Conservation (phyloP, 2,888 invertebrate genomes). For the Aelia acuminata region DNA sequence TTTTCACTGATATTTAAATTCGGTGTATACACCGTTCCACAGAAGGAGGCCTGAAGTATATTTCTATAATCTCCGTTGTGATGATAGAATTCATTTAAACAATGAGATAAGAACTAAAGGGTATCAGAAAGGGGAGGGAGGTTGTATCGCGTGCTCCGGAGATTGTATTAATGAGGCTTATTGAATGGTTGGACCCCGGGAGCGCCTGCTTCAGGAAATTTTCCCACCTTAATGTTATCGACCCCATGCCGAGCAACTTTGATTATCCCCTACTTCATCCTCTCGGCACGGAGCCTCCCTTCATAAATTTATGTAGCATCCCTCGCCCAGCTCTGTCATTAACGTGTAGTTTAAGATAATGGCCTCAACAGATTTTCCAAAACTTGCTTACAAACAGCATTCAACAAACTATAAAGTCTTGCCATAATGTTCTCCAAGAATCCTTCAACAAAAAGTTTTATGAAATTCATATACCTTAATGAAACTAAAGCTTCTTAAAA, state of each 20-base stretch:
- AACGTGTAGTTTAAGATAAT: neutral
- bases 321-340: neutral
- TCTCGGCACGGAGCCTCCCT: neutral
- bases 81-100: neutral
- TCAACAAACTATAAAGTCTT: too few species aligned
- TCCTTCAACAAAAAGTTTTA: too few species aligned
- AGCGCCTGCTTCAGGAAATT: neutral
- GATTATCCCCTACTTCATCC: neutral
- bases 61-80: too few species aligned
- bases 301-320: neutral
- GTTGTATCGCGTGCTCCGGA: neutral
- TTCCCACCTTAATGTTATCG: conserved; percentile 34
- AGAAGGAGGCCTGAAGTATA: too few species aligned
- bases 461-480: too few species aligned
- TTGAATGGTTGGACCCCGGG: neutral
- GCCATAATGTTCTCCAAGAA: too few species aligned
- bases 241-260: neutral
- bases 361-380: neutral
- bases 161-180: neutral
- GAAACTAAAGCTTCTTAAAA: too few species aligned
- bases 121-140: neutral
- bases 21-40: too few species aligned
- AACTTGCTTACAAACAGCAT: too few species aligned
- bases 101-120: neutral
- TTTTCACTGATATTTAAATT: too few species aligned